Base-by-base conservation (phyloP, 2,888 invertebrate genomes). In the Chymomyza procnemis region DNA sequence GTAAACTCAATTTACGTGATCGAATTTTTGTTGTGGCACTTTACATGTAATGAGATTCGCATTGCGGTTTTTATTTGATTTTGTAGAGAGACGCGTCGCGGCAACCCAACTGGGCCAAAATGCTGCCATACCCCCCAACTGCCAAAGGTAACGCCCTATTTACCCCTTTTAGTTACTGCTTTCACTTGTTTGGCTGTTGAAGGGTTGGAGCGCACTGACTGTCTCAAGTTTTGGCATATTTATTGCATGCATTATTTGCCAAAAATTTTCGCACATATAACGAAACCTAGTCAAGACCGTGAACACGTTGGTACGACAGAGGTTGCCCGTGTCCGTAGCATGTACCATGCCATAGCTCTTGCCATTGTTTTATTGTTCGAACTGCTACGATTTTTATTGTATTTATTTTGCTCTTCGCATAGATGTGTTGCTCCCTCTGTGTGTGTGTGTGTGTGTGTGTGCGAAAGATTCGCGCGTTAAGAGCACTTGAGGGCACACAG, bases 1-100 rank as follows among this genome's bases (percentile, higher is more conserved):
- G 85, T 74, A 84, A 81, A 85, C 82, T 81, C 82, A 84, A 81
- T 81, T 81, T 81, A 81, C 85, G 80, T 84, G 82, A 84, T 84
- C 85, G 76, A 81, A 79, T 81, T 79, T 71, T 63, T 58, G 67
- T 57, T 67, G 34, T 71, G 69, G 72, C 78, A 78, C 78, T 74
- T 77, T 73, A 69, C 68, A 50, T 77, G 69, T 75, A 80, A 80
- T 78, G 67, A 76, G 80, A 83, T 80, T 80, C 79, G 66, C 80
- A 67, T 19, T 50, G 34, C 12, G 30, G 54, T 34, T 61, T 61
- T 61, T 61, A 61, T 61, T 61, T 54, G 61, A 61, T 61, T 61
- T 61, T 30, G 18, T 21, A n/a, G n/a, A n/a, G n/a, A 54, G 54
- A 19, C 26, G 12, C 34, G 12, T 12, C 34, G 34, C 12, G 12